Conservation (phyloP, 2,888 invertebrate species). For the Gastracanthus pulcherrimus region DNA sequence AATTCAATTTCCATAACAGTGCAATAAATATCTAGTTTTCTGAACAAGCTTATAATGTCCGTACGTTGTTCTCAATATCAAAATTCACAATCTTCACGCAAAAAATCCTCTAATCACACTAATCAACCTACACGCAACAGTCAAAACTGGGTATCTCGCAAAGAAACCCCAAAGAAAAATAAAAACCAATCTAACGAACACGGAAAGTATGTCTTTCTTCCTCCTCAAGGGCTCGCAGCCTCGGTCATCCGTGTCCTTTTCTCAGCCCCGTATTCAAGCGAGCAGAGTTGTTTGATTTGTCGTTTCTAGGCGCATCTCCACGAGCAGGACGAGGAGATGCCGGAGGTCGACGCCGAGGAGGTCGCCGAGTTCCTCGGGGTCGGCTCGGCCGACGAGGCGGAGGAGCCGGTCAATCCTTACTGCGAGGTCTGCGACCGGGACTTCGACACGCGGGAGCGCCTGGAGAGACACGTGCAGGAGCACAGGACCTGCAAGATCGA, state of each 20-base stretch:
- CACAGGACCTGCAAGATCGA: constrained; percentile 90
- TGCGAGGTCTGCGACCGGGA: constrained; percentile 92
- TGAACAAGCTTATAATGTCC: constrained; percentile 41
- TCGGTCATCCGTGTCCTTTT: not conserved
- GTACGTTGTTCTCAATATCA: not conserved
- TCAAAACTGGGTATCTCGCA: not conserved
- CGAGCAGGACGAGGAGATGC: constrained; percentile 50
- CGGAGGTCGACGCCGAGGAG: constrained; percentile 16
- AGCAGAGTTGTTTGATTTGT: constrained; percentile 45
- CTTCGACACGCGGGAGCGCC: constrained; percentile 81
- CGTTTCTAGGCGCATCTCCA: constrained; percentile 70
- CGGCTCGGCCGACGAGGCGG: constrained; percentile 24
- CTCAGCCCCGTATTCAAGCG: too few species aligned
- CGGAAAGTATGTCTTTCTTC: constrained; percentile 51
- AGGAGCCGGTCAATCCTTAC: constrained; percentile 70
- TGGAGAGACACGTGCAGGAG: constrained; percentile 84
- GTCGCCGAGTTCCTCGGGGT: not conserved
- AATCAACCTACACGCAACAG: not conserved
- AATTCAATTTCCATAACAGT: constrained; percentile 7
- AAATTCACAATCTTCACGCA: not conserved
- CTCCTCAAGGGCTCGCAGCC: constrained; percentile 16
- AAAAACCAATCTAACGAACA: constrained; percentile 7
- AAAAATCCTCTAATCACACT: not conserved
- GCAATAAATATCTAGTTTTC: constrained; percentile 58
- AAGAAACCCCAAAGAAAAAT: too few species aligned